A percentile compares a stretch with the other conserved stretches of the same genome.
Conservation (phyloP, 2,888 invertebrate genomes). For the Lochmaea capreae region DNA sequence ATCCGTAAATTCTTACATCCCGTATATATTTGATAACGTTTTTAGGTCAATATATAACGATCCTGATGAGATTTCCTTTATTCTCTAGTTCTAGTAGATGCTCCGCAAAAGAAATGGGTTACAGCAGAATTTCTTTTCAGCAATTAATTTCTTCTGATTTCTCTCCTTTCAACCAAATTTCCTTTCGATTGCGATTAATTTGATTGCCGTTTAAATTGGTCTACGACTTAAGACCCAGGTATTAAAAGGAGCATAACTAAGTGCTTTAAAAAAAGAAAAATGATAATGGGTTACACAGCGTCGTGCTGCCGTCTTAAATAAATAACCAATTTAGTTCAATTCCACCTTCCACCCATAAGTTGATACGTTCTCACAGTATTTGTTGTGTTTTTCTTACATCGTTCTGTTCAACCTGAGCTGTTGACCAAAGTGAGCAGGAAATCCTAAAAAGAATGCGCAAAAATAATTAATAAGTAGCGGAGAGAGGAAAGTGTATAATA, state of each 20-base stretch:
- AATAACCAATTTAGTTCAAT: no score
- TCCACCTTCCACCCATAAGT: no score
- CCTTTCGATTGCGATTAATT: background rate
- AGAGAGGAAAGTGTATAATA: no score
- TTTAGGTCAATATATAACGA: background rate
- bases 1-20: background rate
- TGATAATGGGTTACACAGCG: background rate
- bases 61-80: background rate
- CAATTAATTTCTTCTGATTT: constrained; percentile 2
- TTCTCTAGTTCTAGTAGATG: background rate
- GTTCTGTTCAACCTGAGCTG: no score
- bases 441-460: no score
- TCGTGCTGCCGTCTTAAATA: background rate
- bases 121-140: background rate
- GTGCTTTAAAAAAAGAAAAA: background rate
- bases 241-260: background rate
- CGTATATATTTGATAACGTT: background rate
- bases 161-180: background rate
- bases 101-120: background rate
- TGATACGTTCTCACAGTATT: no score
- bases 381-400: no score
- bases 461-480: no score
- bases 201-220: background rate
- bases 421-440: no score
- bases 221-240: background rate